A percentile compares a stretch with the other conserved stretches of the same genome.
phyloP scores from a whole-genome alignment of 2,113 vertebrate species.

The Propithecus coquereli region DNA sequence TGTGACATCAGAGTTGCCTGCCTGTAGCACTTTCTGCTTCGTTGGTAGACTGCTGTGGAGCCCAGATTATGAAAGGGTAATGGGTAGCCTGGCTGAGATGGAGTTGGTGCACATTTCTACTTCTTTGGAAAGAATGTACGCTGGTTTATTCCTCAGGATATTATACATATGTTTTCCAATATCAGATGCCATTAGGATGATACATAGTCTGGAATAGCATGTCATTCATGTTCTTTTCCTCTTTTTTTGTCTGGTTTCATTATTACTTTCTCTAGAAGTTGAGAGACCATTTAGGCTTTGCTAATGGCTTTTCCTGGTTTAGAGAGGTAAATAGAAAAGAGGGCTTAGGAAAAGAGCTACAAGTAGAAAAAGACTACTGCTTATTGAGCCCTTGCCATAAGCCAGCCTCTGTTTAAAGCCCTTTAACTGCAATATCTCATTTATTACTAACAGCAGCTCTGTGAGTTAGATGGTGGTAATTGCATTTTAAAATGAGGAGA shows the following conservation, averaged over 20 bases:
- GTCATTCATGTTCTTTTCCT: constrained; percentile 15
- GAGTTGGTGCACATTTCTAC: not conserved
- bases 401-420: not conserved
- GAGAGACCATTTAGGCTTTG: constrained; percentile 3
- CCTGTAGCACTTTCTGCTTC: constrained; percentile 4
- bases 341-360: not conserved
- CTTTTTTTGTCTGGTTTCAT: not conserved
- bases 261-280: constrained; percentile 16
- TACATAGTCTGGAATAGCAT: not conserved
- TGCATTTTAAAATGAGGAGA: not conserved
- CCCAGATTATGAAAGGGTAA: constrained; percentile 4
- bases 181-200: not conserved
- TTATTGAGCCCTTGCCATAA: not conserved
- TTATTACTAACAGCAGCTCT: constrained; percentile 6
- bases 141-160: constrained; percentile 18
- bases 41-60: not conserved
- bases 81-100: not conserved
- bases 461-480: not conserved
- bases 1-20: not conserved
- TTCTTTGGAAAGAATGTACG: not conserved
- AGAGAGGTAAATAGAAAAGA: not conserved
- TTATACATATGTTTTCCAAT: not conserved
- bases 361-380: not conserved
- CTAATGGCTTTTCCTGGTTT: not conserved
- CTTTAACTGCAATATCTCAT: not conserved